Evolutionary conservation across 2,888 invertebrate species (phyloP).

Genomic region (Ophion obscuratus): DNA sequence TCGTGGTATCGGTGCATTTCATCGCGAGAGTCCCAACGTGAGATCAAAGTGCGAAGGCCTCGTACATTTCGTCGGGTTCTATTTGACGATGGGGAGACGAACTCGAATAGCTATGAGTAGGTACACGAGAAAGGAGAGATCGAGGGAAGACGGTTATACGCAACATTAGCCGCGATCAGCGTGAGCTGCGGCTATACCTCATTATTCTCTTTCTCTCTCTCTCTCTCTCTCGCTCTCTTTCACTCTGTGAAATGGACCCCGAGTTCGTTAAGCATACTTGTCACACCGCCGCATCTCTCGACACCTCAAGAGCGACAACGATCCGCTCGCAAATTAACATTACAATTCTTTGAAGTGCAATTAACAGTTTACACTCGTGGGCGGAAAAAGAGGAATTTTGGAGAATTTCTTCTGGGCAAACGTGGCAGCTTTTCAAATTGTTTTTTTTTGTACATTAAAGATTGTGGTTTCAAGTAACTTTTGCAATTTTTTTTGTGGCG

Average conservation of each 20-base stretch:
- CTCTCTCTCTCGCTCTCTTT: not conserved
- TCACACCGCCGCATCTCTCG: not conserved
- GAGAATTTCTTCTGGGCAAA: not conserved
- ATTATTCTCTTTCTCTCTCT: not conserved
- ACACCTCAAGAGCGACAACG: not conserved
- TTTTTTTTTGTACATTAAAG: not conserved
- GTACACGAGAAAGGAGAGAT: constrained; percentile 57
- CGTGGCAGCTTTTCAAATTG: no score
- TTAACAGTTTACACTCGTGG: not conserved
- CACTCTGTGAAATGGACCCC: constrained; percentile 18
- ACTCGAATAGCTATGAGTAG: not conserved
- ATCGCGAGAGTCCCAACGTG: no score
- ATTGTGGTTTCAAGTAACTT: no score
- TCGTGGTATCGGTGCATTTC: no score
- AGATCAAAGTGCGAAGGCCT: not conserved
- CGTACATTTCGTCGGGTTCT: not conserved
- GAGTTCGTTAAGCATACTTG: constrained; percentile 21
- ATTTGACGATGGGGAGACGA: not conserved
- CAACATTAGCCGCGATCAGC: constrained; percentile 38
- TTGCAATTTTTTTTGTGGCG: no score
- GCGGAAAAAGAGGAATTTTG: no score
- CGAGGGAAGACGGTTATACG: constrained; percentile 41
- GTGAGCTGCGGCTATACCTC: not conserved
- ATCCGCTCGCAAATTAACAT: not conserved
- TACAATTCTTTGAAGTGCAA: not conserved